Evolutionary conservation across 2,113 vertebrate genomes (phyloP).

Genomic region (Neopipo cinnamomea): DNA sequence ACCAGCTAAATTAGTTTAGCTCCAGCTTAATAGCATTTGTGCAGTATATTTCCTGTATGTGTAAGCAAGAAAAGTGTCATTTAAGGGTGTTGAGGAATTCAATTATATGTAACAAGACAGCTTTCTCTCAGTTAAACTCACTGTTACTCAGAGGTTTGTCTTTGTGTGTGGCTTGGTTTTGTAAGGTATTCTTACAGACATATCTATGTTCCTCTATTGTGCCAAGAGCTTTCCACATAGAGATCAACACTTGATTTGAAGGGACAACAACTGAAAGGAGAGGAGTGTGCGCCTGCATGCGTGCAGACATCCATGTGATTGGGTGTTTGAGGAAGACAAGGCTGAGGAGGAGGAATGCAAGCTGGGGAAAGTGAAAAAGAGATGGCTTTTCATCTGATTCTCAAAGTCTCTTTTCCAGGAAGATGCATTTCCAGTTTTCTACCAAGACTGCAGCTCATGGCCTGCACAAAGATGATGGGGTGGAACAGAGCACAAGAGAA

Average conservation of each 20-base stretch:
- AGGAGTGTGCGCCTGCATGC: background rate
- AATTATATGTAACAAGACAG: constrained; percentile 56
- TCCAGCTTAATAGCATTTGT: constrained; percentile 56
- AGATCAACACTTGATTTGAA: constrained; percentile 30
- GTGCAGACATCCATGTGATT: background rate
- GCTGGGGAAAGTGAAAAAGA: background rate
- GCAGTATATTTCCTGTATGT: constrained; percentile 60
- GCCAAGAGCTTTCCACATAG: background rate
- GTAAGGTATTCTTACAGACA: background rate
- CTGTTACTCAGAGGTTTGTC: background rate
- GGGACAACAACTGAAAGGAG: background rate
- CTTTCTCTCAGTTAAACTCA: constrained; percentile 5
- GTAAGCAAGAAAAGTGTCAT: constrained; percentile 59
- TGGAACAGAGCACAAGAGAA: background rate
- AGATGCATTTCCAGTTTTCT: background rate
- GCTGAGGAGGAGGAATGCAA: background rate
- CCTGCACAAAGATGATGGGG: background rate
- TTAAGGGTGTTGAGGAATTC: constrained; percentile 43
- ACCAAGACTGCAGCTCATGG: background rate
- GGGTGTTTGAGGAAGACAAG: background rate
- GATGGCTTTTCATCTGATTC: background rate
- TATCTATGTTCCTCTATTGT: background rate
- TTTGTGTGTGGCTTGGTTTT: background rate
- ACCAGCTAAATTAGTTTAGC: constrained; percentile 55
- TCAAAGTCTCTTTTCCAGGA: background rate